Evolutionary conservation across 2,888 invertebrate species (phyloP), one percentile per base, ranked within the genome.

Genomic region (Cotesia congregata): DNA sequence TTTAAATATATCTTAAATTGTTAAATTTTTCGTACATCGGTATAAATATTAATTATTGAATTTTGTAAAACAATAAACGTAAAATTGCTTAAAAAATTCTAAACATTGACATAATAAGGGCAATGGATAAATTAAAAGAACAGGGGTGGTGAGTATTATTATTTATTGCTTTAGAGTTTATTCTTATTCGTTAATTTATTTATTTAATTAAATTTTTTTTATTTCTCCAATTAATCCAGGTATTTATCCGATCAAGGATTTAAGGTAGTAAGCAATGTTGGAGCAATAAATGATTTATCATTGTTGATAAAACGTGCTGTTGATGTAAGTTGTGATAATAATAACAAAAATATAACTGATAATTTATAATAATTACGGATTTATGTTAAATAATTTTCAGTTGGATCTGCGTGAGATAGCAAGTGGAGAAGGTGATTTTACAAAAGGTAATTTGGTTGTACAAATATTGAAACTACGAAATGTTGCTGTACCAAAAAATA

Each of bases 401-500:
- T 90, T 91, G 84, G 97, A 97, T 90, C 91, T 97, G 80, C 93
- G 94, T 86, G 95, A 96, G 86, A 94, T 96, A 81, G 95, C 95
- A n/a, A 93, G 93, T 74, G 93, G 88, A 5, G 85, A 84, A 76
- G 86, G 87, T n/a, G 84, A 85, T 73, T 71, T 86, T 71, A 80
- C 81, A 71, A 83, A 86, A 71, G 85, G 86, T 40, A 86, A 87
- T 76, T 80, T 97, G 80, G 94, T 98, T 60, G 91, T 98, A 67
- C 98, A 98, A 92, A 93, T 98, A 83, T 95, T 95, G 88, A 96
- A 96, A 90, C 91, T 97, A 70, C 92, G 96, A 12, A 97, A 98
- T 90, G 93, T 97, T 67, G 93, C 97, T 9, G 96, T 97, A 41
- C 97, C 98, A 4, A 98, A 97, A 90, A 94, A 94, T 12, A 96